phyloP scores from a whole-genome alignment of 2,888 invertebrate species.

The Xestobium rufovillosum region DNA sequence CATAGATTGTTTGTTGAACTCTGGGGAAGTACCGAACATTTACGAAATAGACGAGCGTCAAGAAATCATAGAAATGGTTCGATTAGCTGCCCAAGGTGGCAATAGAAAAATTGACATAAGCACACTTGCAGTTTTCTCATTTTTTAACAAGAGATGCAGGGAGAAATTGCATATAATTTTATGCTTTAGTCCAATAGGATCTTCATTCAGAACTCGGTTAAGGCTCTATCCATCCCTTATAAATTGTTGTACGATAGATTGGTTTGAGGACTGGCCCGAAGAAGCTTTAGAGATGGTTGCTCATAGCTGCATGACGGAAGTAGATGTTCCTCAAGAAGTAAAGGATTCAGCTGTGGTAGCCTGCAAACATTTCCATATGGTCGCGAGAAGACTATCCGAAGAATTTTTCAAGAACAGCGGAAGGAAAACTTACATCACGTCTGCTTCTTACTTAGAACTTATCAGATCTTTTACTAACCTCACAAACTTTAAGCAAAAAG shows the following conservation, averaged over 20 bases:
- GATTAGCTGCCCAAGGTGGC: slow-evolving; percentile 65
- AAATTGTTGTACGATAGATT: slow-evolving; percentile 84
- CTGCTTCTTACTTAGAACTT: slow-evolving; percentile 76
- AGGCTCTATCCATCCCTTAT: slow-evolving; percentile 77
- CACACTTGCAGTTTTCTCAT: slow-evolving; percentile 62
- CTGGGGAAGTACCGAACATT: slow-evolving; percentile 81
- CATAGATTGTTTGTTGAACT: slow-evolving; percentile 74
- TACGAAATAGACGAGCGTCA: slow-evolving; percentile 77
- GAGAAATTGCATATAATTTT: slow-evolving; percentile 75
- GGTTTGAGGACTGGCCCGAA: slow-evolving; percentile 87
- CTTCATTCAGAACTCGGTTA: slow-evolving; percentile 67
- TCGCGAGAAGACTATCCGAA: slow-evolving; percentile 56
- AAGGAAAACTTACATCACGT: slow-evolving; percentile 75
- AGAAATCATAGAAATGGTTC: slow-evolving; percentile 70
- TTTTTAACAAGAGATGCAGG: slow-evolving; percentile 70
- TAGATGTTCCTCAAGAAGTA: slow-evolving; percentile 62
- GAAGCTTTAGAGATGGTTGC: slow-evolving; percentile 78
- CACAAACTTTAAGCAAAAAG: slow-evolving; percentile 64
- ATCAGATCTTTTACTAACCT: slow-evolving; percentile 68
- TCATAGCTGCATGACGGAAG: slow-evolving; percentile 64
- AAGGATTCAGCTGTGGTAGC: slow-evolving; percentile 62
- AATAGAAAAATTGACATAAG: slow-evolving; percentile 77
- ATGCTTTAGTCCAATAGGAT: slow-evolving; percentile 81
- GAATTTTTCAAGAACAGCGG: slow-evolving; percentile 59
- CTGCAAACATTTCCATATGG: slow-evolving; percentile 83